Base-by-base conservation (phyloP, 2,113 vertebrate genomes). In the Alethe diademata region DNA sequence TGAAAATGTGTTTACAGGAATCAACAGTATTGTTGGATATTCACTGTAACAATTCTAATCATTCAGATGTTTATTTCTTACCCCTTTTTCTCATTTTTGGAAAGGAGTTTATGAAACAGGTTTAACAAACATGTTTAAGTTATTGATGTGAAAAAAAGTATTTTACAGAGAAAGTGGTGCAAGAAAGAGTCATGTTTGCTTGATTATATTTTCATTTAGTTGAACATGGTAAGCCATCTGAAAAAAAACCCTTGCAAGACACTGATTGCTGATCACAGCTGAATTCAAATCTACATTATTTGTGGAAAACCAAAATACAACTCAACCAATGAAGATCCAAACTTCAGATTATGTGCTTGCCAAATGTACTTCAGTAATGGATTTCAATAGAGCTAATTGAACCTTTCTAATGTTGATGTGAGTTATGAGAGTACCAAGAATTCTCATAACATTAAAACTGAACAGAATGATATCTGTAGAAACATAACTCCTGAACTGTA, bases 401-500 rank as follows among this genome's bases (percentile, higher is more conserved):
- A 94, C 9, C 20, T 83, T 94, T 62, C 18, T 54, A 47, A 73
- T 40, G 14, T 71, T 94, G 38, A 72, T 93, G 22, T 70, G 86
- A 96, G 42, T 92, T 62, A 92, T 60, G 93, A 89, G 36, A 85
- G 54, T 71, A 76, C 36, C n/a, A 81, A 80, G 26, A 88, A 87
- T 85, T 83, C 74, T 31, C 38, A 72, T 91, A 92, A 69, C 36
- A 76, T 92, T 86, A 92, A 86, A 60, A 66, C 36, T 47, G 47
- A 94, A 88, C 80, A n/a, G 76, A 95, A 61, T 91, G 47, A 86
- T 89, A 84, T 58, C 91, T 80, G 79, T 58, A 88, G 76, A 91
- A 97, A 87, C 54, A 58, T 71, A 96, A 89, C 70, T 96, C 70
- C 79, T 80, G 65, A 69, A 89, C 11, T 94, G 23, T 92, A 97